Conservation (phyloP, 2,888 invertebrate species). For the Drosophila flavopinicola region DNA sequence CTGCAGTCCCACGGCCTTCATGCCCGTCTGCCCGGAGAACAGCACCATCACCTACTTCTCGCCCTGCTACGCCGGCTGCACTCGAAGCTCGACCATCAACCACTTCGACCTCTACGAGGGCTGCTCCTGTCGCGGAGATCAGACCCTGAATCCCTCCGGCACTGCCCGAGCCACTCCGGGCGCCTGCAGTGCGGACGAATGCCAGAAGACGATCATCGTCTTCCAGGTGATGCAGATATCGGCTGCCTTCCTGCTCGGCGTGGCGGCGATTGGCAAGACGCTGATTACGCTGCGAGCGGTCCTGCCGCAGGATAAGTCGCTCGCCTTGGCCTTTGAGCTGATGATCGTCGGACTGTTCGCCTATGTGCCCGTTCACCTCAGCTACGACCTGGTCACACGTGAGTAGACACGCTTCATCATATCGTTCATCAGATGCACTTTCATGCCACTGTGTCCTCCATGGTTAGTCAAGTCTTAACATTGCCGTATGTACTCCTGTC, state of each 20-base stretch:
- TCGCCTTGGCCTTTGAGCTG: constrained; percentile 86
- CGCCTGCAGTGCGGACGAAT: constrained; percentile 85
- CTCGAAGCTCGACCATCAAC: constrained; percentile 83
- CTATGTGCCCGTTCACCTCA: constrained; percentile 87
- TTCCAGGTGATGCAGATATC: constrained; percentile 85
- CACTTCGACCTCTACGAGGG: constrained; percentile 85
- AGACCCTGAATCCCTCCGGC: constrained; percentile 50
- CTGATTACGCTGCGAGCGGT: constrained; percentile 86
- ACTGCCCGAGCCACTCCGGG: constrained; percentile 85
- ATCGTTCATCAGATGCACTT: too few species aligned
- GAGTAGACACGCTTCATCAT: too few species aligned
- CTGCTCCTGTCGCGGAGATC: constrained; percentile 85
- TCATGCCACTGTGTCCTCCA: too few species aligned
- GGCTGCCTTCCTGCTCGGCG: constrained; percentile 83
- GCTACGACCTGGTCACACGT: constrained; percentile 87
- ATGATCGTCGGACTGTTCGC: constrained; percentile 86
- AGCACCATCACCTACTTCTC: constrained; percentile 87
- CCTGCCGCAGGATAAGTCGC: constrained; percentile 87
- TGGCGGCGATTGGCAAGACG: constrained; percentile 84
- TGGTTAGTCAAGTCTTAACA: too few species aligned
- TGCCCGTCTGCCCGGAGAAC: constrained; percentile 87
- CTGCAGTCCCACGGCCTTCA: constrained; percentile 85
- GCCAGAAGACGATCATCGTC: constrained; percentile 85
- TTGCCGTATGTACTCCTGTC: too few species aligned
- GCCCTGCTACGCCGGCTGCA: constrained; percentile 91